Evolutionary conservation across 2,797 vertebrate genomes (phyloP).

Genomic region (Anableps anableps): DNA sequence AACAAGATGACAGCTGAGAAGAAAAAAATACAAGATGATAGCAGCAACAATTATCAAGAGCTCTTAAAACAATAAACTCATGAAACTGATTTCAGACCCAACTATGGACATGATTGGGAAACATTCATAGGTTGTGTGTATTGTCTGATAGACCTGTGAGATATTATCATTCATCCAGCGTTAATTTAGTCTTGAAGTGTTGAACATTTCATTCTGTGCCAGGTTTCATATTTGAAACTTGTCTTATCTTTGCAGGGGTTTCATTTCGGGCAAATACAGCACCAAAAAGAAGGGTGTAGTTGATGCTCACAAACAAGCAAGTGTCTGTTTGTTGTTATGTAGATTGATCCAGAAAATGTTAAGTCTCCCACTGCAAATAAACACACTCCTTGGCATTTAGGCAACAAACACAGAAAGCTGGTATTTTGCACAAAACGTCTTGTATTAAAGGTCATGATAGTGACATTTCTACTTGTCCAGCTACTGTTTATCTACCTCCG

Average conservation of each 20-base stretch:
- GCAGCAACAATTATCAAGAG: constrained; percentile 51
- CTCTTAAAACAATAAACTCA: constrained; percentile 63
- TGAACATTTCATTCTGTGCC: constrained; percentile 49
- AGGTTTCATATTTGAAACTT: constrained; percentile 46
- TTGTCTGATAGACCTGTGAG: constrained; percentile 34
- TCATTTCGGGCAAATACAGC: constrained; percentile 37
- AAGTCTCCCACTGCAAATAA: constrained; percentile 50
- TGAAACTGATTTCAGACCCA: constrained; percentile 61
- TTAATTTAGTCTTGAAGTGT: constrained; percentile 34
- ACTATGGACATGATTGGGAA: constrained; percentile 57
- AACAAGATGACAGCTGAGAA: constrained; percentile 53
- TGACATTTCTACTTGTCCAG: constrained; percentile 21
- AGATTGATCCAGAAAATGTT: constrained; percentile 49
- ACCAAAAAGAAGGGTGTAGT: constrained; percentile 33
- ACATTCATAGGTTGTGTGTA: constrained; percentile 39
- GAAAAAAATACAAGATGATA: constrained; percentile 58
- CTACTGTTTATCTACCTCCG: constrained; percentile 59
- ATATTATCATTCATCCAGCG: constrained; percentile 46
- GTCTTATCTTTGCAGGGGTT: constrained; percentile 42
- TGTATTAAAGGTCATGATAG: constrained; percentile 34
- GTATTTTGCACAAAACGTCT: constrained; percentile 23
- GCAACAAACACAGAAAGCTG: constrained; percentile 33
- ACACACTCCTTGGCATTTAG: constrained; percentile 46
- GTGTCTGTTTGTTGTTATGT: constrained; percentile 52
- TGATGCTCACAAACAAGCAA: constrained; percentile 49